Conservation (phyloP, 2,888 invertebrate genomes). For the Poecilobothrus nobilitatus region DNA sequence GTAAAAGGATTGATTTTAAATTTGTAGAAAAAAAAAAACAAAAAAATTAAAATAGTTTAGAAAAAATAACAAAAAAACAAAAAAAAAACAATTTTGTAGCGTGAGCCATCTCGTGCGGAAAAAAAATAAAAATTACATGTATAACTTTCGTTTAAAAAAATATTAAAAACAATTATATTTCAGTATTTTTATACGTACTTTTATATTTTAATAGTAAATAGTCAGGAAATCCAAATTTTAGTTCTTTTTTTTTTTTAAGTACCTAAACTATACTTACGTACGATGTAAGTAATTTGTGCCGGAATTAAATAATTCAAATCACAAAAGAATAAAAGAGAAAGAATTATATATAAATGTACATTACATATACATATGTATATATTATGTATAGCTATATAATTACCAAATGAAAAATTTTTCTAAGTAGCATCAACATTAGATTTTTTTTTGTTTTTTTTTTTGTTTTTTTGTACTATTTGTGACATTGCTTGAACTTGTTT, state of each 20-base stretch:
- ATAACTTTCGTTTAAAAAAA: neutral
- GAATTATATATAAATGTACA: neutral
- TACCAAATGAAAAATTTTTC: too few relatives aligned
- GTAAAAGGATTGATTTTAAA: neutral
- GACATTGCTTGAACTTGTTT: neutral
- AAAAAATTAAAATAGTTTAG: too few relatives aligned
- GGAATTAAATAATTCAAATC: neutral
- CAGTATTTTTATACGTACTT: neutral
- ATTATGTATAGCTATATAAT: too few relatives aligned
- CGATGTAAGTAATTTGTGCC: neutral
- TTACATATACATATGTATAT: too few relatives aligned
- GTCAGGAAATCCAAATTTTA: neutral
- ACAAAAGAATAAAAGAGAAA: neutral
- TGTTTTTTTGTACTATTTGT: neutral
- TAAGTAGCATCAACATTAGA: too few relatives aligned
- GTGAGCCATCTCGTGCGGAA: neutral
- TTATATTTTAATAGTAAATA: neutral
- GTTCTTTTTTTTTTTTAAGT: neutral
- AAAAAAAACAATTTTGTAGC: neutral
- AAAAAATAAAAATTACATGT: neutral
- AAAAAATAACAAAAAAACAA: neutral
- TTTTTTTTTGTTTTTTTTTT: too few relatives aligned
- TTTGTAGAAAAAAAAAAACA: too few relatives aligned
- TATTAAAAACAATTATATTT: neutral
- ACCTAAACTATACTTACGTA: neutral